Evolutionary conservation across 2,113 vertebrate genomes (phyloP).

Genomic region (Vulpes vulpes): DNA sequence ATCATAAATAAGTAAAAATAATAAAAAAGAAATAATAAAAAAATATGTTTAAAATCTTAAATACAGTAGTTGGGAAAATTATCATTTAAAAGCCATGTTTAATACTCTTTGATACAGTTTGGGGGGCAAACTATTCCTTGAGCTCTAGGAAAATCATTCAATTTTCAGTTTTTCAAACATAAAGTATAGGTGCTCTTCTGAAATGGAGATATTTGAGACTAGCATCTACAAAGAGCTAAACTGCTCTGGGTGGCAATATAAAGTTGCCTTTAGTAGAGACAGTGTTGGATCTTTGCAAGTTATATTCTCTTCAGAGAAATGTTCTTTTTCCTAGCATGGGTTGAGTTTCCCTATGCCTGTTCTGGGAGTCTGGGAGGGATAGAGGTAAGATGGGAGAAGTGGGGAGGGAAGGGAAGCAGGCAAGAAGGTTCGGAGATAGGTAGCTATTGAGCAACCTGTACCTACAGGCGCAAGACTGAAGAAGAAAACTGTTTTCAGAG

Average conservation of each 20-base stretch:
- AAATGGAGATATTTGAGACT: not conserved
- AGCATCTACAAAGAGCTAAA: not conserved
- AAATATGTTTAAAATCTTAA: not conserved
- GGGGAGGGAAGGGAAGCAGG: not conserved
- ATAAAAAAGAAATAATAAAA: too few species aligned
- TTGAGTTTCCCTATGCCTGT: not conserved
- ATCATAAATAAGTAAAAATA: too few species aligned
- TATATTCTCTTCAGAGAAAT: constrained; percentile 4
- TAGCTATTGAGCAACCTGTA: not conserved
- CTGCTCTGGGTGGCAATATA: not conserved
- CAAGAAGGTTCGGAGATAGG: not conserved
- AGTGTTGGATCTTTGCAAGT: not conserved
- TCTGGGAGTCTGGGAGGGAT: not conserved
- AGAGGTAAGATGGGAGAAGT: not conserved
- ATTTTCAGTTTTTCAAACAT: constrained; percentile 23
- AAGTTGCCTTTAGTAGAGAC: not conserved
- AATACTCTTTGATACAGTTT: not conserved
- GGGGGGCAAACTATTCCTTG: not conserved
- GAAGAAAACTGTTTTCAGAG: not conserved
- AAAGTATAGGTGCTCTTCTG: not conserved
- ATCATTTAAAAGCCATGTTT: constrained; percentile 19
- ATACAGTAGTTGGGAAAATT: not conserved
- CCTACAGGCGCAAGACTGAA: not conserved
- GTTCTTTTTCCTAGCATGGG: not conserved
- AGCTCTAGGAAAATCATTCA: not conserved